Evolutionary conservation across 2,888 invertebrate genomes (phyloP).

Genomic region (Leptinotarsa peninsularis): DNA sequence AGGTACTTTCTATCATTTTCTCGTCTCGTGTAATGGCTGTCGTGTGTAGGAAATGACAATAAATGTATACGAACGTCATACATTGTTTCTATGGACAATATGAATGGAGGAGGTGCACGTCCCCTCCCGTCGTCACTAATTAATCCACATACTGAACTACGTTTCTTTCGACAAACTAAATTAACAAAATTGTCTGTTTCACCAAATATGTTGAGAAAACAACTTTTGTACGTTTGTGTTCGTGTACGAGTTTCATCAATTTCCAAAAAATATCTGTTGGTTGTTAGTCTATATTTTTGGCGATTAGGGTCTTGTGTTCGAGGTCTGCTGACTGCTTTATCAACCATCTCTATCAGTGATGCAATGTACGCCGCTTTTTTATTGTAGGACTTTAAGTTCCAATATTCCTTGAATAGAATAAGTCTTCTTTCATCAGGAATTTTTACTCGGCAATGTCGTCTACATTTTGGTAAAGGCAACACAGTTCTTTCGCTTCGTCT

Average conservation of each 20-base stretch:
- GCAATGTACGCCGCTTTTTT: conserved; percentile 6
- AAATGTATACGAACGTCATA: not conserved
- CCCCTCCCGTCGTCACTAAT: conserved; percentile 9
- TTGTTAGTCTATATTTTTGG: conserved; percentile 3
- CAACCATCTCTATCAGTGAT: conserved; percentile 7
- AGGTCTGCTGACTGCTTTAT: conserved; percentile 14
- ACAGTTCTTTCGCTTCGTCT: not conserved
- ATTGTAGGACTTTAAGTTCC: conserved; percentile 1
- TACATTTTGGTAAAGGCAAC: conserved; percentile 5
- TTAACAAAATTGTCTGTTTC: not conserved
- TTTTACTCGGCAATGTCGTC: not conserved
- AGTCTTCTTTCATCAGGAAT: not conserved
- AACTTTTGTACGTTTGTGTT: conserved; percentile 5
- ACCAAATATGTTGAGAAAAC: conserved; percentile 8
- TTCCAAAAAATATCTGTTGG: not conserved
- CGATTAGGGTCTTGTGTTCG: conserved; percentile 8
- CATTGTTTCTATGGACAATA: conserved; percentile 3
- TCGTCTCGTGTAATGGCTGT: conserved; percentile 2
- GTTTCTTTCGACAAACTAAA: conserved; percentile 7
- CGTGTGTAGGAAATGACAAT: conserved; percentile 1
- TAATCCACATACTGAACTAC: not conserved
- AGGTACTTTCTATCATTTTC: conserved; percentile 10
- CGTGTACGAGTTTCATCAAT: not conserved
- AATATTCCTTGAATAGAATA: not conserved
- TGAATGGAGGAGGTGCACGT: conserved; percentile 4